Conservation (phyloP, 2,888 invertebrate genomes). For the Hybos culiciformis region DNA sequence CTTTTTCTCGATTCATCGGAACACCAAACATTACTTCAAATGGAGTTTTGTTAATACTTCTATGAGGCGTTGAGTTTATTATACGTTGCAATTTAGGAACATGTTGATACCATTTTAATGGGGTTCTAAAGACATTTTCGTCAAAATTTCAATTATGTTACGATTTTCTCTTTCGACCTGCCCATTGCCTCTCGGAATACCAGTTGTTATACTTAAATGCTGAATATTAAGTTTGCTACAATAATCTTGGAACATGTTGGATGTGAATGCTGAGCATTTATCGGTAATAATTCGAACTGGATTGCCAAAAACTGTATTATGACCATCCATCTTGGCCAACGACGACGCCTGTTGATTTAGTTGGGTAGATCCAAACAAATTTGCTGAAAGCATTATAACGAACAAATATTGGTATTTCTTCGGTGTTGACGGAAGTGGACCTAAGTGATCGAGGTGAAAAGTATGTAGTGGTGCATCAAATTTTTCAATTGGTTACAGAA, state of each 20-base stretch:
- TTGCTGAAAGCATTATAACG: conserved; percentile 8
- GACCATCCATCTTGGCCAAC: conserved; percentile 6
- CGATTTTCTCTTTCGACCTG: too few relatives aligned
- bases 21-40: too few relatives aligned
- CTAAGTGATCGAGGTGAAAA: conserved; percentile 24
- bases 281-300: conserved; percentile 12
- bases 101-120: too few relatives aligned
- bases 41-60: too few relatives aligned
- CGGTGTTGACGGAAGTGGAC: conserved; percentile 18
- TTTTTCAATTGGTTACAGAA: conserved; percentile 22
- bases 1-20: too few relatives aligned
- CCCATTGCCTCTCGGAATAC: too few relatives aligned
- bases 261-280: conserved; percentile 11
- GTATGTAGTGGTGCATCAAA: conserved; percentile 21
- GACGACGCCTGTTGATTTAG: conserved; percentile 7
- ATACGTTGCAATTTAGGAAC: too few relatives aligned
- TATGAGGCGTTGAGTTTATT: too few relatives aligned
- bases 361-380: conserved; percentile 11
- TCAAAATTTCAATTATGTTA: too few relatives aligned
- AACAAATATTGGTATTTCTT: conserved; percentile 12
- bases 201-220: too few relatives aligned
- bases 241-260: conserved; percentile 8
- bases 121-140: too few relatives aligned
- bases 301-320: conserved; percentile 8
- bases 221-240: too few relatives aligned